phyloP scores from a whole-genome alignment of 2,113 vertebrate genomes.

The Poecilia latipinna region DNA sequence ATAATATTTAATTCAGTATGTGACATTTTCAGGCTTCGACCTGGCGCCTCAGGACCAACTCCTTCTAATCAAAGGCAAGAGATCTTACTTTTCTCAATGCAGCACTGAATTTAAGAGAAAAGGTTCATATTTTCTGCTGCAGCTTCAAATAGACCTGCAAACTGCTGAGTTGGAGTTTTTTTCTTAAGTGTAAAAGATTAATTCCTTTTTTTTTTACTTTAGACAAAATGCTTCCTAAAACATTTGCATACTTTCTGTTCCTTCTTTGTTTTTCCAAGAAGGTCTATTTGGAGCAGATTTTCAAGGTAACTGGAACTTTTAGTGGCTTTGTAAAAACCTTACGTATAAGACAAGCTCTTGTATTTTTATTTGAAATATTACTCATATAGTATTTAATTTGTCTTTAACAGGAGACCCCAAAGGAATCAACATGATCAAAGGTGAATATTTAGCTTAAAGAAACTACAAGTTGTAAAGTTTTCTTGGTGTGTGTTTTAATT shows the following conservation, averaged over 20 bases:
- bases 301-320: neutral
- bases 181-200: neutral
- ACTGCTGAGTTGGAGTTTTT: constrained; percentile 10
- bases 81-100: neutral
- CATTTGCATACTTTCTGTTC: neutral
- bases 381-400: neutral
- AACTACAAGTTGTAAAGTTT: neutral
- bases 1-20: neutral
- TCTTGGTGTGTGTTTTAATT: neutral
- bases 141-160: neutral
- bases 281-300: neutral
- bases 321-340: neutral
- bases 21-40: constrained; percentile 41
- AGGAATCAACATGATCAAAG: neutral
- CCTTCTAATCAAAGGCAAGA: constrained; percentile 53
- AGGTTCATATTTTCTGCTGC: neutral
- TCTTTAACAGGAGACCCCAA: neutral
- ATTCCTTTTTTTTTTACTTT: neutral
- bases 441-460: neutral
- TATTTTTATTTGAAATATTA: neutral
- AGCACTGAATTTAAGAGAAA: neutral
- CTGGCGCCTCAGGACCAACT: constrained; percentile 12
- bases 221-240: neutral
- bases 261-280: neutral
- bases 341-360: neutral